phyloP scores from a whole-genome alignment of 2,888 invertebrate genomes.

The Eupithecia abbreviata region DNA sequence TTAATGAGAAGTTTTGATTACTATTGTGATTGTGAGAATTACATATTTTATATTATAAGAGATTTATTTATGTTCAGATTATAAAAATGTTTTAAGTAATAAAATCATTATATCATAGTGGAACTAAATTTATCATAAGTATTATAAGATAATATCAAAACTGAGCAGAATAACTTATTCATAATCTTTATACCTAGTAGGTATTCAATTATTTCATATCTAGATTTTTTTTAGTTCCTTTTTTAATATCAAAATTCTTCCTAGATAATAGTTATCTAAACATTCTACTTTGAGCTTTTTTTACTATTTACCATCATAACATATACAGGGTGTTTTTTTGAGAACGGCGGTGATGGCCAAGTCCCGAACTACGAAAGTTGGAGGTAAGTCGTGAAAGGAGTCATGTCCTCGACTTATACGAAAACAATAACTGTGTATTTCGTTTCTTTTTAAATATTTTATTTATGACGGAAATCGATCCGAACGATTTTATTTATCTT shows the following conservation, averaged over 20 bases:
- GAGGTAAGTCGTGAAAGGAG: no score
- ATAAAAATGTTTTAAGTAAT: neutral
- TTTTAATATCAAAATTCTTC: constrained; percentile 24
- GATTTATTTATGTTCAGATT: no score
- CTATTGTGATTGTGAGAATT: neutral
- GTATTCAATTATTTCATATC: neutral
- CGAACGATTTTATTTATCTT: no score
- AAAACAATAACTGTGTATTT: no score
- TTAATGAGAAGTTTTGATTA: neutral
- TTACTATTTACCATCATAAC: constrained; percentile 21
- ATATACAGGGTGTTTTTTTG: neutral
- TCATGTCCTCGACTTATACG: no score
- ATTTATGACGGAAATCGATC: no score
- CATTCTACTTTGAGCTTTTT: constrained; percentile 32
- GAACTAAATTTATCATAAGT: neutral
- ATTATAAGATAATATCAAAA: neutral
- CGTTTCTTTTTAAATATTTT: no score
- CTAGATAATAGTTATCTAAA: constrained; percentile 26
- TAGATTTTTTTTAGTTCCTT: neutral
- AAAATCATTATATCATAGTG: neutral
- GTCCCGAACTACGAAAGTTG: no score
- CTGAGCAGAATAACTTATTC: neutral
- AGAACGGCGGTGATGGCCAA: no score
- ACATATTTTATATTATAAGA: no score
- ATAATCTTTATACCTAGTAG: neutral